Base-by-base conservation (phyloP, 2,113 vertebrate genomes). In the Tapirus terrestris region DNA sequence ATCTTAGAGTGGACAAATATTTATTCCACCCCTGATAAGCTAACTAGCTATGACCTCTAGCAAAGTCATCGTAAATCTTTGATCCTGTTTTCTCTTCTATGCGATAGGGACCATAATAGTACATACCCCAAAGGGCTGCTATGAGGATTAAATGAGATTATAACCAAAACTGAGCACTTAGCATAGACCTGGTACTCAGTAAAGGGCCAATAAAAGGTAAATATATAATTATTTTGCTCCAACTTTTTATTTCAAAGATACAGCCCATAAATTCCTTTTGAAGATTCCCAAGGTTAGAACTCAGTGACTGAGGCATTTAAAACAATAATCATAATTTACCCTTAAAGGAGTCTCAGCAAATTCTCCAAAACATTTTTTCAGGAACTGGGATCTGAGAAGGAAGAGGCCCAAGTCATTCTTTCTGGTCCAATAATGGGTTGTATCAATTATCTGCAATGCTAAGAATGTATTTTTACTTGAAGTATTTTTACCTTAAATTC, bases 231-330 rank as follows among this genome's bases (percentile, higher is more conserved):
- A 39, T 77, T 63, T 58, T 61, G 23, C 20, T 76, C 9, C 58
- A 77, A 65, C n/a, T 81, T 87, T 94, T 92, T 5, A 88, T 82
- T 96, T 58, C 68, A 88, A 48, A n/a, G 33, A 39, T 31, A 83
- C 10, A 89, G 43, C 27, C 18, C 10, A 36, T 53, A 76, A n/a
- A 33, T 79, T 89, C 79, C 11, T 84, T 67, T 93, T 36, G 27
- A 79, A 79, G 63, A 84, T 61, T 61, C 79, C 29, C 53, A 79
- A 77, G n/a, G 5, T 87, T 61, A 92, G 21, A 75, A 45, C 3
- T 75, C 45, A 65, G 31, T 67, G 75, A 73, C 63, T 53, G n/a
- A 43, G 77, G 18, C 36, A 53, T 93, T 96, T 76, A 77, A 76
- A 89, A 31, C 33, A 76, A n/a, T 67, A 1, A 4, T 12, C 23